Percentiles rank a stretch among this genome's conserved stretches.
These are phyloP conservation scores for Phrynocephalus guinanensis DNA, from an alignment of 2,797 vertebrate genomes.

Conservation along the genomic window DNA sequence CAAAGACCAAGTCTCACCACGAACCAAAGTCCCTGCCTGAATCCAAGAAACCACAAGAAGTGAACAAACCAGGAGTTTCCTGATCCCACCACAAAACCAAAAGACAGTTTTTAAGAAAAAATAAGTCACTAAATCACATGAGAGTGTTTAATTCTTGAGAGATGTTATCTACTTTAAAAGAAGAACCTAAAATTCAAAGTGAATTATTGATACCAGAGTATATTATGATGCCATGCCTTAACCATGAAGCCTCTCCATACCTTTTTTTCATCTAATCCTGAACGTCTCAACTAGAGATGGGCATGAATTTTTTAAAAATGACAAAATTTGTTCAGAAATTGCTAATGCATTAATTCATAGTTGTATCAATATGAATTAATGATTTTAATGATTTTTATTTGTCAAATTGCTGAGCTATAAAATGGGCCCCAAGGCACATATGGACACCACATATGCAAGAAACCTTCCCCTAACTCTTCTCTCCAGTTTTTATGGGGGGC, in stretches of 20 bases:
- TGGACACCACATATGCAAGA: too few species aligned
- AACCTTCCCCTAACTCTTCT: too few species aligned
- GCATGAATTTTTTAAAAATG: too few species aligned
- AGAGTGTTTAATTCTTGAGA: too few species aligned
- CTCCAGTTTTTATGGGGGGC: too few species aligned
- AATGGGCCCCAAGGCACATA: too few species aligned
- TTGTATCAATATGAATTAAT: too few species aligned
- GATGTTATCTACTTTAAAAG: background rate
- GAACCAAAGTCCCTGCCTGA: background rate
- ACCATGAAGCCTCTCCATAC: background rate
- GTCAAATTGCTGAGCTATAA: too few species aligned
- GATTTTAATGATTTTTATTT: too few species aligned
- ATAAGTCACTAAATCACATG: background rate
- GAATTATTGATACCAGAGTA: background rate
- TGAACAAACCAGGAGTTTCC: background rate
- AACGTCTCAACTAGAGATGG: too few species aligned
- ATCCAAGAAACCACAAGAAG: background rate
- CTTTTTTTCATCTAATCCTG: background rate
- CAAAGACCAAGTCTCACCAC: background rate
- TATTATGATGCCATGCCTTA: background rate
- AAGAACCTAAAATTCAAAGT: background rate
- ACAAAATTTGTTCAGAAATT: too few species aligned
- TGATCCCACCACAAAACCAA: background rate
- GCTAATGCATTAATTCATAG: too few species aligned
- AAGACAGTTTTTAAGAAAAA: background rate